phyloP scores from a whole-genome alignment of 1,140 invertebrate genomes.

The Melipona quadrifasciata region DNA sequence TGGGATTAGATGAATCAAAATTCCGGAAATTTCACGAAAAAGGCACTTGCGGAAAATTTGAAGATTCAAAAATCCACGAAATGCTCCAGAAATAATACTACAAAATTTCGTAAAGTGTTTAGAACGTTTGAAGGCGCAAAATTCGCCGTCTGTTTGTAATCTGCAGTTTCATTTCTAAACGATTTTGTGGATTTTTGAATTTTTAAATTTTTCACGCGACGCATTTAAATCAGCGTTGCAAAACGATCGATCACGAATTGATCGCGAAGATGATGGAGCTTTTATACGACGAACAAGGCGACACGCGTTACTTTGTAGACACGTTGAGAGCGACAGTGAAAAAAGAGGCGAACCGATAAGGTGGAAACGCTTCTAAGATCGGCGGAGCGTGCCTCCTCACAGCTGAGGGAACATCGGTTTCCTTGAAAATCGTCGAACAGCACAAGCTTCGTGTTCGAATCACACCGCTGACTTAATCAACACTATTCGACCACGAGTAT shows the following conservation, averaged over 20 bases:
- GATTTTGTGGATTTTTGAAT: too few species aligned
- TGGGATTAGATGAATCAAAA: background rate
- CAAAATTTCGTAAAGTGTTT: too few species aligned
- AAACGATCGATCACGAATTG: background rate
- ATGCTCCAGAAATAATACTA: too few species aligned
- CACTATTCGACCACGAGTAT: background rate
- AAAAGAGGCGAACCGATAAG: constrained; percentile 53
- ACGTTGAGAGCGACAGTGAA: constrained; percentile 26
- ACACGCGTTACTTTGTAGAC: constrained; percentile 15
- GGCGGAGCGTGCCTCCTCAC: constrained; percentile 46
- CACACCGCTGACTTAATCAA: background rate
- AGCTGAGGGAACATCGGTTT: constrained; percentile 39
- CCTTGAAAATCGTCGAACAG: constrained; percentile 36
- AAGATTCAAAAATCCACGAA: too few species aligned
- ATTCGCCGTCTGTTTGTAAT: too few species aligned
- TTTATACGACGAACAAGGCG: constrained; percentile 10
- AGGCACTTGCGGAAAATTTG: too few species aligned
- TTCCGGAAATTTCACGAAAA: too few species aligned
- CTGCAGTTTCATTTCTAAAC: too few species aligned
- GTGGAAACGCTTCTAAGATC: constrained; percentile 56
- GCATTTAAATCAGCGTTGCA: too few species aligned
- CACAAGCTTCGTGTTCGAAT: background rate
- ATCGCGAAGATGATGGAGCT: background rate
- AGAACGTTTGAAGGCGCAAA: too few species aligned
- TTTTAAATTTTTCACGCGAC: background rate